These are phyloP conservation scores for Macaria notata DNA, from an alignment of 2,888 invertebrate species.

Conservation along the genomic window DNA sequence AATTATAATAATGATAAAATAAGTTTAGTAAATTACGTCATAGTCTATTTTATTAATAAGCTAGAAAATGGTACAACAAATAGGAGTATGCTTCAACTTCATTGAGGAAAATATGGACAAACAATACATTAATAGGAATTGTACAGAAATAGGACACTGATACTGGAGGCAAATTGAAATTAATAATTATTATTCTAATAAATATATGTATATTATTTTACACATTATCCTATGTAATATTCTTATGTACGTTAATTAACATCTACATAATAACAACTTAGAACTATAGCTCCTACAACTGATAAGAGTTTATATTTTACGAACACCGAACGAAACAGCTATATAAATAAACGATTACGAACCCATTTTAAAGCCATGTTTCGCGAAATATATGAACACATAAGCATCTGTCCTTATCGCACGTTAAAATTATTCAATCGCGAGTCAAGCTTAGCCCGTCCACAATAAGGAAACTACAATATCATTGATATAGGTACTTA, in stretches of 20 bases:
- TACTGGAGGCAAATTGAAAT: not conserved
- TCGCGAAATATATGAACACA: conserved; percentile 1
- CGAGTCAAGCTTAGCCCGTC: conserved; percentile 15
- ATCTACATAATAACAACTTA: not conserved
- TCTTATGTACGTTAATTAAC: not conserved
- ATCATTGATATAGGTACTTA: conserved; percentile 14
- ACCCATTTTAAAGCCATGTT: conserved; percentile 4
- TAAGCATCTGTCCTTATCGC: conserved; percentile 33
- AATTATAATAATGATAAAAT: conserved; percentile 11
- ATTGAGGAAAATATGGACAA: conserved; percentile 26
- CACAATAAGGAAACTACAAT: conserved; percentile 26
- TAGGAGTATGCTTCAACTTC: conserved; percentile 22
- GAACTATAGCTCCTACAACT: too few species aligned
- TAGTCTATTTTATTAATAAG: conserved; percentile 29
- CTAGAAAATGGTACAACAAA: conserved; percentile 11
- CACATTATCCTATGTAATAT: conserved; percentile 1
- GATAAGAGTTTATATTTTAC: too few species aligned
- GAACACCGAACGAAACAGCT: not conserved
- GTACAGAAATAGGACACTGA: conserved; percentile 16
- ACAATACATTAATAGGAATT: conserved; percentile 17
- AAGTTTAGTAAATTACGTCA: conserved; percentile 32
- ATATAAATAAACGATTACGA: conserved; percentile 10
- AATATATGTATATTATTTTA: not conserved
- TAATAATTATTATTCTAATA: not conserved
- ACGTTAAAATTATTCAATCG: conserved; percentile 32